Evolutionary conservation across 2,888 invertebrate species (phyloP).

Genomic region (Ectropis crepuscularia): DNA sequence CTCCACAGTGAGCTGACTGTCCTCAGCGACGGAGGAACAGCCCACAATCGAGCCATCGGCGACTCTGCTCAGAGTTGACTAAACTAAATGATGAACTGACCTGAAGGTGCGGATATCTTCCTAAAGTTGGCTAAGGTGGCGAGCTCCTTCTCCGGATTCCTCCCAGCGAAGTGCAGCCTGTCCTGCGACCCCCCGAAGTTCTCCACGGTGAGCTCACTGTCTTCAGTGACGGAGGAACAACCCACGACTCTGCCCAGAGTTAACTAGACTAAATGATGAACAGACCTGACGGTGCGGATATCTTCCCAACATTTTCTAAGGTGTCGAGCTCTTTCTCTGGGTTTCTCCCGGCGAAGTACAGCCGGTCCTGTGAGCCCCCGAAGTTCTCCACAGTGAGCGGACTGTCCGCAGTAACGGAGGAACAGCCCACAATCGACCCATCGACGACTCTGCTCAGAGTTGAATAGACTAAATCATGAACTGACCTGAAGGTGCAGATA

Average conservation of each 20-base stretch:
- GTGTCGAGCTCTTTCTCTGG: constrained; percentile 90
- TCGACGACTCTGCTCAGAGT: constrained; percentile 43
- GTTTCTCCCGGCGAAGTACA: constrained; percentile 93
- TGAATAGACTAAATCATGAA: background rate
- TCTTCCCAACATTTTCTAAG: constrained; percentile 71
- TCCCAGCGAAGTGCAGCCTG: constrained; percentile 92
- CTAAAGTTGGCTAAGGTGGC: constrained; percentile 74
- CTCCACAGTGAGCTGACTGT: constrained; percentile 95
- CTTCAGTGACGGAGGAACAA: constrained; percentile 93
- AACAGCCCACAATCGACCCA: constrained; percentile 78
- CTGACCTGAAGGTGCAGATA: constrained; percentile 81
- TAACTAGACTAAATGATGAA: too few species aligned
- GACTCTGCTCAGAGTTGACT: constrained; percentile 9
- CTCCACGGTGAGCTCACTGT: constrained; percentile 95
- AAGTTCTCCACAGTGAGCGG: constrained; percentile 97
- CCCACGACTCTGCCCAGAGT: background rate
- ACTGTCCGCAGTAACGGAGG: constrained; percentile 93
- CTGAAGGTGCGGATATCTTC: constrained; percentile 82
- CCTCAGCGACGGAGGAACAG: constrained; percentile 91
- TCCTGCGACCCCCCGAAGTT: constrained; percentile 97
- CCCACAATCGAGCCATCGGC: constrained; percentile 65
- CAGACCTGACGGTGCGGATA: constrained; percentile 81
- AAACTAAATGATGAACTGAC: constrained; percentile 47
- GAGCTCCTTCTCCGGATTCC: constrained; percentile 92
- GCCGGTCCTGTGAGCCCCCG: constrained; percentile 95